Conservation (phyloP, 2,797 vertebrate species). For the Myripristis jacobus region DNA sequence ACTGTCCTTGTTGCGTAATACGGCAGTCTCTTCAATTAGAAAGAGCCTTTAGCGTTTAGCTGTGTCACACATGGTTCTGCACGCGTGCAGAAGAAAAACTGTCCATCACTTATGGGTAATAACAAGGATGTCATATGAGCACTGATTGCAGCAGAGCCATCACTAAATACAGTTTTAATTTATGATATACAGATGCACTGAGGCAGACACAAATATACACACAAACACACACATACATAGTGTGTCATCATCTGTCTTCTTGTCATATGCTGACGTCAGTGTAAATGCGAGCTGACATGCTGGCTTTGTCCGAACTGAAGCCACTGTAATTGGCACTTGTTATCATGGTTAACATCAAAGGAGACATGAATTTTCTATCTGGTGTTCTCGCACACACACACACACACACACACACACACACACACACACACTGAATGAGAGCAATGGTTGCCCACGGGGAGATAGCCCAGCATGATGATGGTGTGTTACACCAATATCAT, state of each 20-base stretch:
- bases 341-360: conserved; percentile 47
- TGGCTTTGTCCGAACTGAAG: background rate
- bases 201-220: background rate
- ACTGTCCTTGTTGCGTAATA: conserved; percentile 52
- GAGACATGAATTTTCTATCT: conserved; percentile 21
- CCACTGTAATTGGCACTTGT: conserved; percentile 46
- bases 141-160: background rate
- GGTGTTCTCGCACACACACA: conserved; percentile 1
- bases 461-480: conserved; percentile 30
- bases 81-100: background rate
- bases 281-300: background rate
- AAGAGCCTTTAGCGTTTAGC: conserved; percentile 20
- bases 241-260: background rate
- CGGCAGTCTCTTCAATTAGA: conserved; percentile 47
- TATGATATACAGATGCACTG: background rate
- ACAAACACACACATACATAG: background rate
- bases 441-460: conserved; percentile 14
- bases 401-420: conserved; percentile 5
- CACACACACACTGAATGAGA: conserved; percentile 24
- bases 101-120: background rate
- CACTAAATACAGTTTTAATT: background rate
- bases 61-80: conserved; percentile 34
- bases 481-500: conserved; percentile 34
- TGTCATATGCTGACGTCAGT: background rate
- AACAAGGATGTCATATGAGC: background rate